Evolutionary conservation across 2,888 invertebrate species (phyloP).

Genomic region (Chaetogeoica ovagalla): DNA sequence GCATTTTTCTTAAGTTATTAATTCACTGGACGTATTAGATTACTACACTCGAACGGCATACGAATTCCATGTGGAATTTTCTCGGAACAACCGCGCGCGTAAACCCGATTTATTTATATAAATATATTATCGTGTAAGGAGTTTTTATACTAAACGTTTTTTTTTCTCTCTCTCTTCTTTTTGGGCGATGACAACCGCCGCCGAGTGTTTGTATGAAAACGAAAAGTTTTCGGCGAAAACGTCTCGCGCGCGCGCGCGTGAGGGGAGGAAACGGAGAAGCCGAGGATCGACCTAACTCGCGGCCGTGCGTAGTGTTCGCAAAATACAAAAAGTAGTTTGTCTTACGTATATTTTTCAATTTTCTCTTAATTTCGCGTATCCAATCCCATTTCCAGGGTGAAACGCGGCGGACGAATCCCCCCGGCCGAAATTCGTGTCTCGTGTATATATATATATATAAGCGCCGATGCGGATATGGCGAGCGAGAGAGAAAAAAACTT

Average conservation of each 20-base stretch:
- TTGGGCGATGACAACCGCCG: slow-evolving; percentile 27
- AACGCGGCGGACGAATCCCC: slow-evolving; percentile 28
- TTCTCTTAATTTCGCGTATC: slow-evolving; percentile 43
- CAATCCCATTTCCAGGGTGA: slow-evolving; percentile 44
- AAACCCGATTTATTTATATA: background rate
- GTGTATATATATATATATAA: background rate
- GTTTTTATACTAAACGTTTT: slow-evolving; percentile 32
- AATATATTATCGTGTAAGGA: slow-evolving; percentile 7
- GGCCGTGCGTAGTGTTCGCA: background rate
- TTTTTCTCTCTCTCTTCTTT: no score
- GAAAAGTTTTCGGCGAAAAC: slow-evolving; percentile 37
- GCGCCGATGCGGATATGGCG: background rate
- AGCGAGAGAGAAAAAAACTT: slow-evolving; percentile 38
- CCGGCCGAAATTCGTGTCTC: slow-evolving; percentile 32
- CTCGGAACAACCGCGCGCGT: background rate
- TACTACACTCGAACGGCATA: no score
- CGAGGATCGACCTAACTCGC: slow-evolving; percentile 22
- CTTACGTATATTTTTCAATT: slow-evolving; percentile 51
- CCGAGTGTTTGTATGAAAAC: background rate
- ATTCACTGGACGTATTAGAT: no score
- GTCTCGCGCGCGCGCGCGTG: no score
- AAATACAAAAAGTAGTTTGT: slow-evolving; percentile 23
- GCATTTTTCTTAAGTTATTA: no score
- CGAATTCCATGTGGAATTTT: background rate
- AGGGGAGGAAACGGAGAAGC: background rate